Evolutionary conservation across 2,797 vertebrate genomes (phyloP).

Genomic region (Cottoperca gobio): DNA sequence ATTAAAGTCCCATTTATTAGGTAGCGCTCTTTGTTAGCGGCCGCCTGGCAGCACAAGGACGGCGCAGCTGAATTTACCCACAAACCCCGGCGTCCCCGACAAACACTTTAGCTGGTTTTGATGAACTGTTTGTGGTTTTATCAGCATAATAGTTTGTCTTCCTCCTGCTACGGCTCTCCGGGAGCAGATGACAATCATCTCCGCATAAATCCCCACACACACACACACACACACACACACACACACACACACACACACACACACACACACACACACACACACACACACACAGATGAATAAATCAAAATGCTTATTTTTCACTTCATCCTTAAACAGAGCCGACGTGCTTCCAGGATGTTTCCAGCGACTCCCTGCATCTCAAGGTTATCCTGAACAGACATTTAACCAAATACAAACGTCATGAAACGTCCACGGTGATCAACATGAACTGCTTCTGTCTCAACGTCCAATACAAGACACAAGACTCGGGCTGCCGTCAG

Average conservation of each 20-base stretch:
- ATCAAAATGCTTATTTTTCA: constrained; percentile 59
- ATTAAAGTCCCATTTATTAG: constrained; percentile 80
- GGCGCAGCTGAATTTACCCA: not conserved
- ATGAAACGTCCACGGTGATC: constrained; percentile 1
- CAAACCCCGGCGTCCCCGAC: not conserved
- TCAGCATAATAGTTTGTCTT: no score
- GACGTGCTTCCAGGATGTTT: no score
- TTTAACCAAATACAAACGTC: constrained; percentile 10
- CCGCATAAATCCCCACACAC: not conserved
- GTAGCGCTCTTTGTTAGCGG: constrained; percentile 68
- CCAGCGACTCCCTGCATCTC: constrained; percentile 19
- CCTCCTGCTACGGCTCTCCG: no score
- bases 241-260: not conserved
- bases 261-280: not conserved
- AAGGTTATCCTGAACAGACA: constrained; percentile 20
- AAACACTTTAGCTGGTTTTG: constrained; percentile 11
- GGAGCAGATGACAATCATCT: not conserved
- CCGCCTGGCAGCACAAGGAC: constrained; percentile 72
- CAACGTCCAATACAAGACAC: no score
- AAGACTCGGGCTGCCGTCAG: no score
- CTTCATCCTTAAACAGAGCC: constrained; percentile 35
- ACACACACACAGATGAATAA: constrained; percentile 35
- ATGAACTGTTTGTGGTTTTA: constrained; percentile 18
- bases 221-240: not conserved
- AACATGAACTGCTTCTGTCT: not conserved